Conservation (phyloP, 2,888 invertebrate species). For the Tethea ocularis region DNA sequence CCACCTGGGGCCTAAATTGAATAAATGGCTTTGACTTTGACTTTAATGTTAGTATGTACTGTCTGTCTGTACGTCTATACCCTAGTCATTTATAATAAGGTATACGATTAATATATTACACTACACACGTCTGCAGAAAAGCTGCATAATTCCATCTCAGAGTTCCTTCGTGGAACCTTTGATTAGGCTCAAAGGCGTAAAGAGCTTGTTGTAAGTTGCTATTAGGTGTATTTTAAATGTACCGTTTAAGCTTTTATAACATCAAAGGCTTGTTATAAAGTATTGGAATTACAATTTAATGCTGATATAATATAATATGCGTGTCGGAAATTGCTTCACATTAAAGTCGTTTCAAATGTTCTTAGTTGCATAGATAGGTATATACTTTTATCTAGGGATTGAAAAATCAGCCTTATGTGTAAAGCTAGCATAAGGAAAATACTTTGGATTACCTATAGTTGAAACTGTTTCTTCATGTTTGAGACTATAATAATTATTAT, state of each 20-base stretch:
- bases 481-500: too few species aligned
- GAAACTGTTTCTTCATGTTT: too few species aligned
- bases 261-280: background rate
- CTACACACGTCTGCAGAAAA: background rate
- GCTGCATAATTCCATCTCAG: slow-evolving; percentile 19
- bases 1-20: too few species aligned
- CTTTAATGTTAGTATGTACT: too few species aligned
- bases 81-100: too few species aligned
- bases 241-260: slow-evolving; percentile 5
- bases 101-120: background rate
- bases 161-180: slow-evolving; percentile 18
- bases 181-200: slow-evolving; percentile 27
- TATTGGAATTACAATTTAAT: background rate
- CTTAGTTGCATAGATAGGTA: background rate
- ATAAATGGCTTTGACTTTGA: too few species aligned
- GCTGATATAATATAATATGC: too few species aligned
- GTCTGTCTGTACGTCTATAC: too few species aligned
- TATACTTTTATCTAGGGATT: background rate
- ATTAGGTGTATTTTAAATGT: slow-evolving; percentile 37
- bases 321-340: background rate
- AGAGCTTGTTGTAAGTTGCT: slow-evolving; percentile 28
- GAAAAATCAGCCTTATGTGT: background rate
- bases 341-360: background rate
- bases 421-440: background rate
- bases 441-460: background rate